phyloP scores from a whole-genome alignment of 2,113 vertebrate genomes.

The Perca fluviatilis region DNA sequence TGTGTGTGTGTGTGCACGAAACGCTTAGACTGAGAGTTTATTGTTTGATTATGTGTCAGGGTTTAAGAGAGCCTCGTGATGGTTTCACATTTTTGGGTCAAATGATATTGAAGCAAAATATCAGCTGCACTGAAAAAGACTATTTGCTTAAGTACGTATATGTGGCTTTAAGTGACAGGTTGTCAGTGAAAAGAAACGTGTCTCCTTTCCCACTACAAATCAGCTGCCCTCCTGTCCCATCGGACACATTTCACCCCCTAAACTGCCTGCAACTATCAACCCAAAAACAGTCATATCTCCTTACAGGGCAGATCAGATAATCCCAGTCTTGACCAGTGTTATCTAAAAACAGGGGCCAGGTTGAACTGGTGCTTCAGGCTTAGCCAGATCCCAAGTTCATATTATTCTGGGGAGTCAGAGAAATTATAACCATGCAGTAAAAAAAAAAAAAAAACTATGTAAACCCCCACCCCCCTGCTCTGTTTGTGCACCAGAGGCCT shows the following conservation, averaged over 20 bases:
- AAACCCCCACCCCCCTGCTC: background rate
- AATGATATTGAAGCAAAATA: conserved; percentile 15
- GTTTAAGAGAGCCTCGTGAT: conserved; percentile 33
- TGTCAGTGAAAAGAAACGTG: background rate
- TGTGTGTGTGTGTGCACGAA: conserved; percentile 11
- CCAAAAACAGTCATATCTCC: background rate
- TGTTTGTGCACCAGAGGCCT: conserved; percentile 17
- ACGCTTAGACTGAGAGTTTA: conserved; percentile 55
- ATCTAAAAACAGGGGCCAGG: conserved; percentile 49
- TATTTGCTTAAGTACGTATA: background rate
- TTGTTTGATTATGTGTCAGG: conserved; percentile 44
- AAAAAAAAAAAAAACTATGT: conserved; percentile 52
- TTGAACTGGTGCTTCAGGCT: conserved; percentile 18
- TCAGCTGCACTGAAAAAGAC: background rate
- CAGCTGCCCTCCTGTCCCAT: background rate
- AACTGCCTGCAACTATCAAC: background rate
- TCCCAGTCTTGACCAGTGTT: conserved; percentile 45
- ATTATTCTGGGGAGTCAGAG: conserved; percentile 47
- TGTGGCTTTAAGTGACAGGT: background rate
- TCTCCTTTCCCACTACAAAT: background rate
- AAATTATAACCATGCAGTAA: conserved; percentile 49
- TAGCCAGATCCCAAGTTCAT: conserved; percentile 42
- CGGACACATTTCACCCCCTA: conserved; percentile 11
- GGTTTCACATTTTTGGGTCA: conserved; percentile 33
- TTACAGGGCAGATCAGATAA: conserved; percentile 47